These are phyloP conservation scores for Oncorhynchus masou DNA, from an alignment of 2,113 vertebrate species.

Conservation along the genomic window DNA sequence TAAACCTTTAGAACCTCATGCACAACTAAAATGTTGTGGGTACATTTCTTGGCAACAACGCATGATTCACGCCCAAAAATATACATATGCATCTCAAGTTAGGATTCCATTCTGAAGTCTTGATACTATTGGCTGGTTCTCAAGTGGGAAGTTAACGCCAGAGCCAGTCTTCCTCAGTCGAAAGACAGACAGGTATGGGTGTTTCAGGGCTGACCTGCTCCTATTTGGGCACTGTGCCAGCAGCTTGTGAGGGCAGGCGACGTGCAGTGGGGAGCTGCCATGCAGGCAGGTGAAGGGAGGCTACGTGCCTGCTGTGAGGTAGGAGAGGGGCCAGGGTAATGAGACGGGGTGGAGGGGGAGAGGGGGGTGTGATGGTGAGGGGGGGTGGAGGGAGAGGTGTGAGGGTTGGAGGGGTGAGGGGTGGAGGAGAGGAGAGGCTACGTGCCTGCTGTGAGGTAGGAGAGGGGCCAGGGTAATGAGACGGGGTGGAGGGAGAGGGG, in stretches of 20 bases:
- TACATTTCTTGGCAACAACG: no score
- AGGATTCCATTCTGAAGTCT: no score
- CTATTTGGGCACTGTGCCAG: conserved; percentile 39
- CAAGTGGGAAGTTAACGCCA: neutral
- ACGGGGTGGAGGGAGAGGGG: no score
- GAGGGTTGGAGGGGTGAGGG: conserved; percentile 43
- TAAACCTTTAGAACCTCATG: no score
- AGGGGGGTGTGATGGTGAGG: conserved; percentile 17
- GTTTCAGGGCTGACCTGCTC: conserved; percentile 11
- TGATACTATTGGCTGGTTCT: conserved; percentile 13
- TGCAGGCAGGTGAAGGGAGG: conserved; percentile 33
- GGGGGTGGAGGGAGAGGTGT: conserved; percentile 10
- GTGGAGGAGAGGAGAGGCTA: no score
- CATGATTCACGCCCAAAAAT: no score
- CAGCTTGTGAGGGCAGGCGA: conserved; percentile 21
- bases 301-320: conserved; percentile 61
- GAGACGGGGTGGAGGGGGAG: conserved; percentile 32
- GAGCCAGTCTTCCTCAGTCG: neutral
- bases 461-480: no score
- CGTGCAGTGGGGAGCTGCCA: conserved; percentile 27
- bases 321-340: conserved; percentile 34
- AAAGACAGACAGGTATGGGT: neutral
- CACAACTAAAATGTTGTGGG: no score
- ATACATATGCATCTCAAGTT: neutral
- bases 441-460: no score